Percentiles rank a stretch among this genome's conserved stretches.
These are phyloP conservation scores for Cyrtonyx montezumae DNA, from an alignment of 2,113 vertebrate species.

Conservation along the genomic window DNA sequence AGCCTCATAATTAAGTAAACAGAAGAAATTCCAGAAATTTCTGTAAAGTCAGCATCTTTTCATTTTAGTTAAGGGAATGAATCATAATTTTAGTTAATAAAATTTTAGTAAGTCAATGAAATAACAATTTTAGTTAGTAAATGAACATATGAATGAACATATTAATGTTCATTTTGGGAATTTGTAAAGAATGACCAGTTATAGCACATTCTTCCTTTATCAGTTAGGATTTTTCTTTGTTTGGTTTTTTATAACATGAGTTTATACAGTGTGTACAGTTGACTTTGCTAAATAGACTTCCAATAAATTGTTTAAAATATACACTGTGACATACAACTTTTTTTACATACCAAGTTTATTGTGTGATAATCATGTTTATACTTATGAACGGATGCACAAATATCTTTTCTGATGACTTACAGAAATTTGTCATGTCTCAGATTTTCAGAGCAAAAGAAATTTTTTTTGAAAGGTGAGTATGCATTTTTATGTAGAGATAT, in stretches of 20 bases:
- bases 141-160: too few relatives aligned
- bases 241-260: neutral
- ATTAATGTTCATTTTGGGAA: neutral
- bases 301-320: neutral
- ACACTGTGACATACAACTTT: neutral
- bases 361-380: neutral
- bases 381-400: neutral
- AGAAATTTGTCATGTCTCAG: neutral
- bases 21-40: neutral
- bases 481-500: neutral
- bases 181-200: neutral
- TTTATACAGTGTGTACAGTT: neutral
- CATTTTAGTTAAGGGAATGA: too few relatives aligned
- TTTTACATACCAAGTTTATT: neutral
- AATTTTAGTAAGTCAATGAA: too few relatives aligned
- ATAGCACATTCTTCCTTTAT: neutral
- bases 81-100: too few relatives aligned
- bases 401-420: neutral
- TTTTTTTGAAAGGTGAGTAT: neutral
- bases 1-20: neutral
- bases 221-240: neutral
- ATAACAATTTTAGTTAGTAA: too few relatives aligned
- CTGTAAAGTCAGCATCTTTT: neutral
- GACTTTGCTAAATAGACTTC: neutral
- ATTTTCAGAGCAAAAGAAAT: neutral